Evolutionary conservation across 2,113 vertebrate species (phyloP).

Genomic region (Entomyzon cyanotis): DNA sequence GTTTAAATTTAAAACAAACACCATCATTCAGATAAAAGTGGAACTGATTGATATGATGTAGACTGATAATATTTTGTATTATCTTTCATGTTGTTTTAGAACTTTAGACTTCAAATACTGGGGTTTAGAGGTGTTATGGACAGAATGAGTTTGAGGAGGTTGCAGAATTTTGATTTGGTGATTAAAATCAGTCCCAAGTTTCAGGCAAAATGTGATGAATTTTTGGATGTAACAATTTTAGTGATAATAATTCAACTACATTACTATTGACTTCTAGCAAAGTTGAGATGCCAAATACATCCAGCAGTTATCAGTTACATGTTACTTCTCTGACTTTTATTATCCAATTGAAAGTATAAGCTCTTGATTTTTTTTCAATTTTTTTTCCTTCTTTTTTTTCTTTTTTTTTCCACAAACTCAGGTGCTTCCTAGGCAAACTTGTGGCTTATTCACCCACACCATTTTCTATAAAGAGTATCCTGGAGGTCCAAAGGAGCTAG

Average conservation of each 20-base stretch:
- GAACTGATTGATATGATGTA: not conserved
- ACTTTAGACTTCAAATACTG: not conserved
- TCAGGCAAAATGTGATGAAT: not conserved
- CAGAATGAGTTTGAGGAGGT: not conserved
- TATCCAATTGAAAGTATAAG: not conserved
- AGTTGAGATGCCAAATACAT: not conserved
- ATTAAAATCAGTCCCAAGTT: not conserved
- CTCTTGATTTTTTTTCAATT: not conserved
- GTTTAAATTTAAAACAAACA: not conserved
- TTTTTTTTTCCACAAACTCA: slow-evolving; percentile 28
- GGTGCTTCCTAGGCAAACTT: slow-evolving; percentile 97
- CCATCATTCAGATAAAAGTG: not conserved
- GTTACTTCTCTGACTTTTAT: not conserved
- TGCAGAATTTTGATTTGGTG: not conserved
- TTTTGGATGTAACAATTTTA: not conserved
- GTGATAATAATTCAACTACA: not conserved
- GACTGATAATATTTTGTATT: not conserved
- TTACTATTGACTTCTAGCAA: not conserved
- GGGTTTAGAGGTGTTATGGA: not conserved
- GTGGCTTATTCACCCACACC: slow-evolving; percentile 96
- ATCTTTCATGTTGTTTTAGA: not conserved
- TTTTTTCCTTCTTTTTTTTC: not conserved
- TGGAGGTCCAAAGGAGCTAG: slow-evolving; percentile 92
- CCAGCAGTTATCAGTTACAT: not conserved
- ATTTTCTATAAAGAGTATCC: slow-evolving; percentile 99